A percentile compares a stretch with the other conserved stretches of the same genome.
These are phyloP conservation scores for Toxotes chatareus DNA, from an alignment of 2,113 vertebrate genomes.

Conservation along the genomic window DNA sequence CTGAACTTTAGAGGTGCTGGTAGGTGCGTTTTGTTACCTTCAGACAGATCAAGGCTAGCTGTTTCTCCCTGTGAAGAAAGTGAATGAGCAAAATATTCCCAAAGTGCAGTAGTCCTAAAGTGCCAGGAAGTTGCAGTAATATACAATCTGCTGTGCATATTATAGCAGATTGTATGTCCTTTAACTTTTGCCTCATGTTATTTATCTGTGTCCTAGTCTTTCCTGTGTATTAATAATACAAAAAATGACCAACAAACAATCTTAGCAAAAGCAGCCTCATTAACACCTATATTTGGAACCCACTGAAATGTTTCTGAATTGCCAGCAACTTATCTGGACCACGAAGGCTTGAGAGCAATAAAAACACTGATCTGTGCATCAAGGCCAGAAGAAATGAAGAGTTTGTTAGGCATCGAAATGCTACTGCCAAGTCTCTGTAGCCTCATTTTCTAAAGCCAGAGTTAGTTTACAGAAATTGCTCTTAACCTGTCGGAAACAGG, in stretches of 20 bases:
- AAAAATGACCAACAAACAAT: background rate
- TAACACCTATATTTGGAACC: conserved; percentile 1
- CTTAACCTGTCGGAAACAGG: conserved; percentile 49
- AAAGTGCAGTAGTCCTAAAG: no score
- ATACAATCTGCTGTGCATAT: no score
- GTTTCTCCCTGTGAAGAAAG: no score
- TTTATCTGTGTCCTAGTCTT: background rate
- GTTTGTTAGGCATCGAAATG: conserved; percentile 51
- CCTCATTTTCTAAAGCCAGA: conserved; percentile 36
- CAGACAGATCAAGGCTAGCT: no score
- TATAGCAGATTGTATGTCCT: background rate
- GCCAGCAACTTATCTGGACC: conserved; percentile 21
- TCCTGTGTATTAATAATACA: background rate
- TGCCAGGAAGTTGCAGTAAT: no score
- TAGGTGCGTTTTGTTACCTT: no score
- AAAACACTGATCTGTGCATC: conserved; percentile 30
- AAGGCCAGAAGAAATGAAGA: conserved; percentile 31
- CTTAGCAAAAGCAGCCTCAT: background rate
- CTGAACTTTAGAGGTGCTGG: no score
- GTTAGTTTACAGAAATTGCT: conserved; percentile 44
- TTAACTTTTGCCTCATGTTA: background rate
- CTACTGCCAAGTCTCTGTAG: conserved; percentile 15
- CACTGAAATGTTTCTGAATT: conserved; percentile 25
- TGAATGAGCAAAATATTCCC: no score
- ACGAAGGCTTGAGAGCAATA: conserved; percentile 31